Evolutionary conservation across 2,888 invertebrate species (phyloP).

Genomic region (Ferdinandea cuprea): DNA sequence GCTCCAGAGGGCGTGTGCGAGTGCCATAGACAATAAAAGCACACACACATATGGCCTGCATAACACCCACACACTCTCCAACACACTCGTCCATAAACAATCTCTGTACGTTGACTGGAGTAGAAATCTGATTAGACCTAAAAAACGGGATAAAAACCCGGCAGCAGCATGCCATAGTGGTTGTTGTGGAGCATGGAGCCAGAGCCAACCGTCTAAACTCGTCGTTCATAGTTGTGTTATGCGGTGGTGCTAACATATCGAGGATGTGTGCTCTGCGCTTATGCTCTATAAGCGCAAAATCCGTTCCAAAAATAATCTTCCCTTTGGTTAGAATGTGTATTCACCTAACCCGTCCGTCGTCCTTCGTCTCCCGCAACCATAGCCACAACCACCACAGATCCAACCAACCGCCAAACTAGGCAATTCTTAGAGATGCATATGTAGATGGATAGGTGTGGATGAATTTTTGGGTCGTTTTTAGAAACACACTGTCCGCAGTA

Average conservation of each 20-base stretch:
- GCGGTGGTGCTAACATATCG: constrained; percentile 55
- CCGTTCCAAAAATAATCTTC: constrained; percentile 72
- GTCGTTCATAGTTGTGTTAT: constrained; percentile 68
- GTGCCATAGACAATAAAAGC: constrained; percentile 70
- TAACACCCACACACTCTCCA: constrained; percentile 58
- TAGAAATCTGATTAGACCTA: constrained; percentile 77
- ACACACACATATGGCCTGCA: constrained; percentile 75
- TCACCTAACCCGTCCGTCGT: constrained; percentile 34
- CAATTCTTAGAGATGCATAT: constrained; percentile 57
- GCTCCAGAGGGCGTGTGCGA: constrained; percentile 70
- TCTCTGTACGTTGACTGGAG: constrained; percentile 67
- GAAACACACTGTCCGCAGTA: constrained; percentile 22
- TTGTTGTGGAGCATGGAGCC: constrained; percentile 58
- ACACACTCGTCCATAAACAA: constrained; percentile 66
- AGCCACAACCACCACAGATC: constrained; percentile 12
- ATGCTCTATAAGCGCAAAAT: constrained; percentile 73
- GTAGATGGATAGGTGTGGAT: constrained; percentile 30
- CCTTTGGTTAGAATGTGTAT: constrained; percentile 65
- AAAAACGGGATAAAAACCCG: constrained; percentile 76
- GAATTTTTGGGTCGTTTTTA: constrained; percentile 45
- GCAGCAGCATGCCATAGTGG: constrained; percentile 61
- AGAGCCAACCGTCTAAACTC: constrained; percentile 65
- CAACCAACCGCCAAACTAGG: constrained; percentile 70
- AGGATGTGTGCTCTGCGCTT: constrained; percentile 61
- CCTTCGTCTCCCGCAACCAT: constrained; percentile 21